phyloP scores from a whole-genome alignment of 1,140 invertebrate species.

The Solen grandis region DNA sequence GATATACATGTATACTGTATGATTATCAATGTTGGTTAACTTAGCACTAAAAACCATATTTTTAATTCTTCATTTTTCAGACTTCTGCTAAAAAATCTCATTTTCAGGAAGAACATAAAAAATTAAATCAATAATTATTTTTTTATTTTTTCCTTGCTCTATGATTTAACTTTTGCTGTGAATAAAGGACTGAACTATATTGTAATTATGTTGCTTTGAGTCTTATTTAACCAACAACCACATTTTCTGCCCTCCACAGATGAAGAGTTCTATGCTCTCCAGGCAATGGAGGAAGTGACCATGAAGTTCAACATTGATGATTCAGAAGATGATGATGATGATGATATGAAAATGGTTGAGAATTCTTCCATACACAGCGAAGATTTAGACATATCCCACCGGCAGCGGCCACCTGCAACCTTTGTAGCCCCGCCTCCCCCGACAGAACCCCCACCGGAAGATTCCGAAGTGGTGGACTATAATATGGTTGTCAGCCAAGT shows the following conservation, averaged over 20 bases:
- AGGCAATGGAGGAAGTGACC: constrained; percentile 52
- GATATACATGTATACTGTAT: too few relatives aligned
- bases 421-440: constrained; percentile 74
- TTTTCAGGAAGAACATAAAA: too few relatives aligned
- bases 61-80: too few relatives aligned
- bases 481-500: constrained; percentile 49
- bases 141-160: too few relatives aligned
- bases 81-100: too few relatives aligned
- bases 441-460: constrained; percentile 69
- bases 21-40: too few relatives aligned
- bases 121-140: too few relatives aligned
- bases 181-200: too few relatives aligned
- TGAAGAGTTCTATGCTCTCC: constrained; percentile 39
- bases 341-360: constrained; percentile 68
- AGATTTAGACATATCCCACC: constrained; percentile 48
- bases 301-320: constrained; percentile 48
- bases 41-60: too few relatives aligned
- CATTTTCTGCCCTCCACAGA: constrained; percentile 22
- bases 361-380: constrained; percentile 67
- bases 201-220: too few relatives aligned
- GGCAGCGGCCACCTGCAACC: constrained; percentile 56
- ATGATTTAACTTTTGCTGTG: too few relatives aligned
- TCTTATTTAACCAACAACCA: too few relatives aligned
- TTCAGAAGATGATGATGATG: constrained; percentile 26
- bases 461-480: constrained; percentile 55